Base-by-base conservation (phyloP, 2,797 vertebrate species). In the Lates japonicus region DNA sequence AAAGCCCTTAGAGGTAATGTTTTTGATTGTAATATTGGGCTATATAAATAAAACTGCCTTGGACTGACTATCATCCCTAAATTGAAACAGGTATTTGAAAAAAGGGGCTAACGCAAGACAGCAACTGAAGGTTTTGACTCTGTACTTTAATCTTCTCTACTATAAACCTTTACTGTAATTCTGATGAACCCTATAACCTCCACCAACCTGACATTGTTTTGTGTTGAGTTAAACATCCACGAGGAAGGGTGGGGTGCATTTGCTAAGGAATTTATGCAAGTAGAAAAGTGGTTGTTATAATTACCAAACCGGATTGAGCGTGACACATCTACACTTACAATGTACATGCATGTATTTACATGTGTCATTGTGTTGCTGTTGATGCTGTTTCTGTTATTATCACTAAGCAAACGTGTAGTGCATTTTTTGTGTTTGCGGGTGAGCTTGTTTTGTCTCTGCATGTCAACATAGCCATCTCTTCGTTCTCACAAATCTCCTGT, bases 401-500 rank as follows among this genome's bases (percentile, higher is more conserved):
- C 10, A 33, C 13, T 5, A 12, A 29, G 16, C 3, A 2, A 37
- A 49, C 25, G 17, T 31, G 29, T 8, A 7, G 29, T 20, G 16
- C 57, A 29, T 52, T 63, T 29, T 59, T 42, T 31, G 29, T 57
- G 16, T 25, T 39, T 59, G 22, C 31, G 11, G 3, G 22, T 57
- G n/a, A 46, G 41, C 9, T 29, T 58, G n/a, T 60, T 57, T 75
- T 41, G 33, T 59, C 52, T 31, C 25, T 67, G 55, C 67, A 41
- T 33, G 57, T 70, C 35, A 46, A 19, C 29, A 12, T 7, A 22
- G 42, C 33, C 31, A 33, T 69, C 20, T 42, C 33, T 13, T 35
- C 44, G 60, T 86, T 93, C 92, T 78, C 93, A 93, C 85, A 74
- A 55, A 76, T 92, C 84, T 93, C 85, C 25, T 74, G 39, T 92